Evolutionary conservation across 2,113 vertebrate genomes (phyloP).

Genomic region (Piprites chloris): DNA sequence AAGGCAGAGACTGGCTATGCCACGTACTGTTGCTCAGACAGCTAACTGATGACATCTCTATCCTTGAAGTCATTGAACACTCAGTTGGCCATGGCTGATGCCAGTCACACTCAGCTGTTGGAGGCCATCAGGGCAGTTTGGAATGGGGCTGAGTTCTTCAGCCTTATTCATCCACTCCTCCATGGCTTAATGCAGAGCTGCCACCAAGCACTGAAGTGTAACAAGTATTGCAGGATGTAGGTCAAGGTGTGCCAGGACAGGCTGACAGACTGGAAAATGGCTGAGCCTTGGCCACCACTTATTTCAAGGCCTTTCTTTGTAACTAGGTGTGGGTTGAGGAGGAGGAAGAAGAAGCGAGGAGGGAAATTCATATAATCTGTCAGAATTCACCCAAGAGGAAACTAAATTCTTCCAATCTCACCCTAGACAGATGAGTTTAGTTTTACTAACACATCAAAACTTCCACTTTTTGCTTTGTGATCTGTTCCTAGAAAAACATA

Average conservation of each 20-base stretch:
- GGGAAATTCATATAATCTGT: background rate
- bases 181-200: background rate
- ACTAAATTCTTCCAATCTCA: background rate
- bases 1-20: background rate
- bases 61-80: background rate
- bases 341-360: background rate
- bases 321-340: background rate
- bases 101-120: background rate
- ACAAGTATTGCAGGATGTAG: background rate
- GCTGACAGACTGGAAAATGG: background rate
- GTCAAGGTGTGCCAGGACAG: background rate
- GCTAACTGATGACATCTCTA: background rate
- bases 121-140: background rate
- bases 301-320: background rate
- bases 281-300: background rate
- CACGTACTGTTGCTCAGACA: background rate
- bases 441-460: slow-evolving; percentile 13
- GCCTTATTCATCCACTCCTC: background rate
- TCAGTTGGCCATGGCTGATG: rapidly evolving
- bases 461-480: background rate
- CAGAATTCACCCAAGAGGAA: background rate
- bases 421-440: background rate
- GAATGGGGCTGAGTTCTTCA: background rate
- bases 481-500: background rate
- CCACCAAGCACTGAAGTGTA: background rate